These are phyloP conservation scores for Monopis laevigella DNA, from an alignment of 2,888 invertebrate species.

Conservation along the genomic window DNA sequence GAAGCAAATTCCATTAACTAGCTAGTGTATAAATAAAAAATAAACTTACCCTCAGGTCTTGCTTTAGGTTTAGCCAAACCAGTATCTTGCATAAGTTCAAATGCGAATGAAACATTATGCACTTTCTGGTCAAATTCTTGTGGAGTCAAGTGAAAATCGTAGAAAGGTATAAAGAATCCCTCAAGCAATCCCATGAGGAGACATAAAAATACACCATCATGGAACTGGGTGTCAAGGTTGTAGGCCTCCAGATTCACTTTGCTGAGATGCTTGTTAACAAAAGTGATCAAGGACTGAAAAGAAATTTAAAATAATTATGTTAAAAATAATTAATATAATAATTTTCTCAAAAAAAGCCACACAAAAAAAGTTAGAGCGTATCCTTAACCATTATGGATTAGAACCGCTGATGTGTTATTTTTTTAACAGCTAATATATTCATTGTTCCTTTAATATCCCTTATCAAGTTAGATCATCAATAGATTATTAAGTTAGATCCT, in stretches of 20 bases:
- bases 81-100: slow-evolving; percentile 97
- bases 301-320: slow-evolving; percentile 15
- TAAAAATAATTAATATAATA: not conserved
- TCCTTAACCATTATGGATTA: too few species aligned
- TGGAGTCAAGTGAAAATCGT: slow-evolving; percentile 93
- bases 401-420: too few species aligned
- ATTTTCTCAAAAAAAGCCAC: slow-evolving; percentile 14
- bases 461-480: too few species aligned
- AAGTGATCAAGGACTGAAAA: slow-evolving; percentile 90
- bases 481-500: too few species aligned
- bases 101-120: slow-evolving; percentile 96
- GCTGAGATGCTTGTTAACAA: slow-evolving; percentile 97
- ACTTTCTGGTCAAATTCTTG: slow-evolving; percentile 92
- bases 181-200: slow-evolving; percentile 95
- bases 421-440: too few species aligned
- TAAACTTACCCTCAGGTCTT: slow-evolving; percentile 85
- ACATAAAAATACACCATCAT: slow-evolving; percentile 96
- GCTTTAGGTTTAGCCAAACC: slow-evolving; percentile 94
- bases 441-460: too few species aligned
- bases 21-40: too few species aligned
- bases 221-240: slow-evolving; percentile 93
- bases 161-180: slow-evolving; percentile 96
- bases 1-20: too few species aligned
- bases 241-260: slow-evolving; percentile 96
- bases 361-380: not conserved